Conservation (phyloP, 2,888 invertebrate species). For the Pristionchus exspectatus region DNA sequence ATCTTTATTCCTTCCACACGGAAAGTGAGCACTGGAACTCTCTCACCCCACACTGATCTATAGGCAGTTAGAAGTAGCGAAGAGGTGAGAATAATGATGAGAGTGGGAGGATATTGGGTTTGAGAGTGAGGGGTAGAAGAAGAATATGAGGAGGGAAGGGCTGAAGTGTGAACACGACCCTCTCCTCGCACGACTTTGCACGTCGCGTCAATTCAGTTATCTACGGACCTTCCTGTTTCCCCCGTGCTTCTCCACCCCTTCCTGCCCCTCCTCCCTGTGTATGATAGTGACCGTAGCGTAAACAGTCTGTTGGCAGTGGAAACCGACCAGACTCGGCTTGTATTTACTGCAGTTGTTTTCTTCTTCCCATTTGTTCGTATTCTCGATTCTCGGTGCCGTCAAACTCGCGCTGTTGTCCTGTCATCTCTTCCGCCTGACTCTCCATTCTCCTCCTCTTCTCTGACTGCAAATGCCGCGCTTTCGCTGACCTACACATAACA, state of each 20-base stretch:
- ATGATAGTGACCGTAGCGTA: not conserved
- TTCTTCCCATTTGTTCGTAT: not conserved
- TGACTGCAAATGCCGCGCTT: not conserved
- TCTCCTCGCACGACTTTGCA: constrained; percentile 11
- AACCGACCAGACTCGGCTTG: not conserved
- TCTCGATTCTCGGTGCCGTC: not conserved
- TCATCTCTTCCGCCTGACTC: not conserved
- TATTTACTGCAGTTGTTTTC: not conserved
- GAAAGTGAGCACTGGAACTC: not conserved
- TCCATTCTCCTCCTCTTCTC: not conserved
- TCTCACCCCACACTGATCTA: not conserved
- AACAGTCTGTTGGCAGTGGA: not conserved
- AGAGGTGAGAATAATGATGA: not conserved
- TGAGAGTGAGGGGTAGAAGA: not conserved
- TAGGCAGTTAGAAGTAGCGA: not conserved
- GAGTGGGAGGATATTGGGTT: not conserved
- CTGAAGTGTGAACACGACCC: constrained; percentile 11
- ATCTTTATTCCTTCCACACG: not conserved
- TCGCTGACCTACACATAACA: not conserved
- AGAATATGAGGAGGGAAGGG: not conserved
- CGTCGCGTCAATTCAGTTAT: not conserved
- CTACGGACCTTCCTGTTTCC: not conserved
- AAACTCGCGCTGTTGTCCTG: not conserved
- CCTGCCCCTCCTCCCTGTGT: not conserved
- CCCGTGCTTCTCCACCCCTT: not conserved